Base-by-base conservation (phyloP, 2,888 invertebrate genomes). In the Drosophila barbarae region DNA sequence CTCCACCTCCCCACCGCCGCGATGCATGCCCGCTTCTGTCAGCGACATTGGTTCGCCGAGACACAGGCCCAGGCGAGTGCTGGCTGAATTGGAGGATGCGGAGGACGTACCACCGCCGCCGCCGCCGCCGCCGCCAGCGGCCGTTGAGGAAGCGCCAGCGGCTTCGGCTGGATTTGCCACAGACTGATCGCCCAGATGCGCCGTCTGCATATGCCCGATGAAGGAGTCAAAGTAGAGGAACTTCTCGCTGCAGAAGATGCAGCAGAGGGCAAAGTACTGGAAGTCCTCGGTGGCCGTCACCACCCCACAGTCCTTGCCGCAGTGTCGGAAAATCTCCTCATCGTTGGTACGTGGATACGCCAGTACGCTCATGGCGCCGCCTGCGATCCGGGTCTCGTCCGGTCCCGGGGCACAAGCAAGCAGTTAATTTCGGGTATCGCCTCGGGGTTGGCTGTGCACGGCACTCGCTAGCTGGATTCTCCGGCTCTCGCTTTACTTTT, bases 191-290 rank as follows among this genome's bases (percentile, higher is more conserved):
- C 61, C 65, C 42, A 78, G 65, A 73, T 87, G 87, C 56, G 71
- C 73, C 1, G 86, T 87, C 60, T 87, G 87, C 78, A 87, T 86
- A 60, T 87, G 87, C 7, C 79, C 82, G 38, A 87, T 86, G 57
- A 87, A 87, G 21, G 87, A 86, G 76, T 87, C 87, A 52, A 87
- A 87, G 61, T 87, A 87, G 18, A 87, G 79, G 76, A 87, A 87
- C 69, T 86, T 87, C n/a, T 86, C 87, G 55, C 77, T 72, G 72
- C 87, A 87, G 36, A 79, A 76, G 5, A 79, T 71, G 46, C 87
- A 87, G 18, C 82, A 73, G 46, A 87, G 63, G 1, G 87, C 87
- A 47, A 87, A 87, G 63, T 80, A 87, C 71, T 87, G 87, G 65
- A 86, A 86, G 69, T 87, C 87, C 60, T 86, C 87, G 7, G 87